These are phyloP conservation scores for Ataeniobius toweri DNA, from an alignment of 2,797 vertebrate species.

Conservation along the genomic window DNA sequence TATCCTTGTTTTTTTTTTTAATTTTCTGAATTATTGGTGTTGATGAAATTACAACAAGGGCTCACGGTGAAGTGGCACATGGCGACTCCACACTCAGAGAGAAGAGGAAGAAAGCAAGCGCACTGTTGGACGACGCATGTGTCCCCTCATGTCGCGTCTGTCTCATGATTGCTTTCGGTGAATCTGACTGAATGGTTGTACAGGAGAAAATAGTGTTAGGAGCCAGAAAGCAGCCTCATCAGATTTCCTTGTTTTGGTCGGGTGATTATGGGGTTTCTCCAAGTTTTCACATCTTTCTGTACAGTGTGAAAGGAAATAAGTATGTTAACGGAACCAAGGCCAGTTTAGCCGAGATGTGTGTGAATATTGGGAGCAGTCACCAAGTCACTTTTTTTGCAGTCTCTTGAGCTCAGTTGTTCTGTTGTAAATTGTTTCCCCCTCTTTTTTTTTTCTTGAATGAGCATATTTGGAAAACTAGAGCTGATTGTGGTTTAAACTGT, in stretches of 20 bases:
- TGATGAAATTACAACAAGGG: conserved; percentile 62
- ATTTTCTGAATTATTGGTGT: conserved; percentile 35
- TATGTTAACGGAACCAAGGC: conserved; percentile 70
- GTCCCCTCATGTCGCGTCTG: conserved; percentile 48
- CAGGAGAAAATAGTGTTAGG: conserved; percentile 63
- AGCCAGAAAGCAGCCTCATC: conserved; percentile 45
- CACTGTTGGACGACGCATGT: conserved; percentile 71
- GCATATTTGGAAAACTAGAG: conserved; percentile 71
- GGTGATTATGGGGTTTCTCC: conserved; percentile 61
- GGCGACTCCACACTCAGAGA: conserved; percentile 43
- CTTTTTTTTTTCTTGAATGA: conserved; percentile 27
- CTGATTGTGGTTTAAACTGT: conserved; percentile 73
- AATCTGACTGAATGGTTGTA: conserved; percentile 72
- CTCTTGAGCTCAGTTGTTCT: conserved; percentile 56
- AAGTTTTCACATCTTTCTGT: conserved; percentile 40
- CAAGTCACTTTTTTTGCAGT: conserved; percentile 76
- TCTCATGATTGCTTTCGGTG: conserved; percentile 67
- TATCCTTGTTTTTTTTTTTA: not conserved
- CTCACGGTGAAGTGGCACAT: conserved; percentile 58
- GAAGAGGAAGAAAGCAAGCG: conserved; percentile 63
- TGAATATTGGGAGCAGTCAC: conserved; percentile 76
- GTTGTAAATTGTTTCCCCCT: conserved; percentile 64
- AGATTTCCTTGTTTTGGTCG: conserved; percentile 54
- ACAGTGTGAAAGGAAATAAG: conserved; percentile 64
- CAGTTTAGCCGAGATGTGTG: conserved; percentile 69